Evolutionary conservation across 2,113 vertebrate species (phyloP).

Genomic region (Gadus chalcogrammus): DNA sequence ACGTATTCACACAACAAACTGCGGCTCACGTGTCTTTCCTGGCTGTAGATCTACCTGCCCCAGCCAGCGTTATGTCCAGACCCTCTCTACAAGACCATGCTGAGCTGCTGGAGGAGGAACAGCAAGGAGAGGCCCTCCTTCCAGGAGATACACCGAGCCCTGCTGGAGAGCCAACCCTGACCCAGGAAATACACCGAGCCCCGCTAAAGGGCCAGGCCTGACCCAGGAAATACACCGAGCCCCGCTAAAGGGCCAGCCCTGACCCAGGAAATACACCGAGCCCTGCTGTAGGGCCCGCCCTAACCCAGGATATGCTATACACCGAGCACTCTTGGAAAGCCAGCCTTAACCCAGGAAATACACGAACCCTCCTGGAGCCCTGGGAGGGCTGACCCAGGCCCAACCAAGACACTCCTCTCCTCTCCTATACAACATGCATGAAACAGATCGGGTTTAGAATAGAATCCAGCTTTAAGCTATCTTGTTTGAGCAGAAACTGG

Average conservation of each 20-base stretch:
- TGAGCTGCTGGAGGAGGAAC: constrained; percentile 95
- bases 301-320: no score
- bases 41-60: constrained; percentile 85
- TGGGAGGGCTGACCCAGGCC: constrained; percentile 59
- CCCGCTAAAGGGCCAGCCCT: no score
- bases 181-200: no score
- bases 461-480: constrained; percentile 53
- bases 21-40: no score
- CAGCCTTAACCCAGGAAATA: constrained; percentile 76
- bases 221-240: no score
- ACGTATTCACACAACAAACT: no score
- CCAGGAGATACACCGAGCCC: constrained; percentile 84
- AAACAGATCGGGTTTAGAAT: constrained; percentile 23
- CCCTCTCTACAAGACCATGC: constrained; percentile 93
- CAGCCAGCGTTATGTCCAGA: constrained; percentile 90
- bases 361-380: constrained; percentile 80
- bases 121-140: constrained; percentile 91
- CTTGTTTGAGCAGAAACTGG: constrained; percentile 31
- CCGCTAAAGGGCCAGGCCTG: no score
- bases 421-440: constrained; percentile 25
- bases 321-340: no score
- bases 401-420: constrained; percentile 50
- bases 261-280: no score
- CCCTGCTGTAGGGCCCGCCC: no score
- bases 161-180: constrained; percentile 78